Conservation (phyloP, 2,113 vertebrate genomes). For the Aplodontia rufa region DNA sequence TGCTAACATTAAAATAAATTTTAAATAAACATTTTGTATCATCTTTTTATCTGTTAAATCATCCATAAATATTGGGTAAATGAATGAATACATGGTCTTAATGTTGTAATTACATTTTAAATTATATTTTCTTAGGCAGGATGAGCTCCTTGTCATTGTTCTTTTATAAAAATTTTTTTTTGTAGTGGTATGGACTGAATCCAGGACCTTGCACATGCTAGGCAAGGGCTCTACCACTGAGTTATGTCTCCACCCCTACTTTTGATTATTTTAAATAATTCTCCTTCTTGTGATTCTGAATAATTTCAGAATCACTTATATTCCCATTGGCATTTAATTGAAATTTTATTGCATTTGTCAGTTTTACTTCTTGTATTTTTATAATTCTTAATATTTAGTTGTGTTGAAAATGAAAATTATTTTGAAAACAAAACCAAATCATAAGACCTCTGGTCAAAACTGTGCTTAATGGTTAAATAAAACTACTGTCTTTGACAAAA, state of each 20-base stretch:
- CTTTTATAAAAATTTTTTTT: not conserved
- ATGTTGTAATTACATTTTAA: conserved; percentile 26
- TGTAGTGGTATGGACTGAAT: too few relatives aligned
- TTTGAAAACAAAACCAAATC: not conserved
- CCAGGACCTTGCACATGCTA: too few relatives aligned
- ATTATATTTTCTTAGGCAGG: not conserved
- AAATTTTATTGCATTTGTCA: not conserved
- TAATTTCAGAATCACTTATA: not conserved
- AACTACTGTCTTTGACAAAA: not conserved
- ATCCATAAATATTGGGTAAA: not conserved
- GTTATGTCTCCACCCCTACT: not conserved
- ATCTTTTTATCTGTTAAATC: not conserved
- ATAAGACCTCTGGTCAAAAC: not conserved
- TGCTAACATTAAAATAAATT: not conserved
- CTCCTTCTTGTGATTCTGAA: not conserved
- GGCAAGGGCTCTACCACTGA: too few relatives aligned
- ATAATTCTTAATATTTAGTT: not conserved
- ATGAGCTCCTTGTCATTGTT: not conserved
- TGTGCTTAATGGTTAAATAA: not conserved
- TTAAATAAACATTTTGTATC: not conserved
- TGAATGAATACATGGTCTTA: not conserved
- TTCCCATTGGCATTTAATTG: not conserved
- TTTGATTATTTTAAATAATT: not conserved
- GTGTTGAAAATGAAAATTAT: not conserved
- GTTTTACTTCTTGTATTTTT: not conserved